These are phyloP conservation scores for Alectura lathami DNA, from an alignment of 2,113 vertebrate genomes.

Conservation along the genomic window DNA sequence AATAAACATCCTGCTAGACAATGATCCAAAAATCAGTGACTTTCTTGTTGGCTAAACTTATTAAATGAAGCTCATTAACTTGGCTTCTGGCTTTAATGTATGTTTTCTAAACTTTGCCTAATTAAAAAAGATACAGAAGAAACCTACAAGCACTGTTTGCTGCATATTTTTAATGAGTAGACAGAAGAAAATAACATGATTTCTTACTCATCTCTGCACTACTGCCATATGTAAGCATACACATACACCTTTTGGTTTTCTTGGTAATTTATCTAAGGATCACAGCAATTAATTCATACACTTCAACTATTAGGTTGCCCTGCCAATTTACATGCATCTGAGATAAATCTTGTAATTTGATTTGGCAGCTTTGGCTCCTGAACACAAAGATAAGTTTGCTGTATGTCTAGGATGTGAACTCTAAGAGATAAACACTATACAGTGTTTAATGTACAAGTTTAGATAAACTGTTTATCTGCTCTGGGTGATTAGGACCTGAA, in stretches of 20 bases:
- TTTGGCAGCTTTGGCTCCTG: not conserved
- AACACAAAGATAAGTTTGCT: slow-evolving; percentile 25
- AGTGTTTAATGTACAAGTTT: not conserved
- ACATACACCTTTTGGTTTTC: not conserved
- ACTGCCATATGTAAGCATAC: not conserved
- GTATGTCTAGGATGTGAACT: not conserved
- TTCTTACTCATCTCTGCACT: not conserved
- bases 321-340: slow-evolving; percentile 11
- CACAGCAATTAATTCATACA: slow-evolving; percentile 31
- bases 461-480: slow-evolving; percentile 9
- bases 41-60: not conserved
- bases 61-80: not conserved
- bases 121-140: not conserved
- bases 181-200: not conserved
- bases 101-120: not conserved
- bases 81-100: not conserved
- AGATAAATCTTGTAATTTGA: slow-evolving; percentile 18
- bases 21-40: not conserved
- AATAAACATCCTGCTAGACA: not conserved
- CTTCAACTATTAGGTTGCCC: not conserved
- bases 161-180: not conserved
- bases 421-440: not conserved
- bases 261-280: not conserved
- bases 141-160: not conserved
- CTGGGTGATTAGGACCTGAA: not conserved